Percentiles rank a stretch among this genome's conserved stretches.
Conservation (phyloP, 2,888 invertebrate species). For the Cataglyphis altisquamis region DNA sequence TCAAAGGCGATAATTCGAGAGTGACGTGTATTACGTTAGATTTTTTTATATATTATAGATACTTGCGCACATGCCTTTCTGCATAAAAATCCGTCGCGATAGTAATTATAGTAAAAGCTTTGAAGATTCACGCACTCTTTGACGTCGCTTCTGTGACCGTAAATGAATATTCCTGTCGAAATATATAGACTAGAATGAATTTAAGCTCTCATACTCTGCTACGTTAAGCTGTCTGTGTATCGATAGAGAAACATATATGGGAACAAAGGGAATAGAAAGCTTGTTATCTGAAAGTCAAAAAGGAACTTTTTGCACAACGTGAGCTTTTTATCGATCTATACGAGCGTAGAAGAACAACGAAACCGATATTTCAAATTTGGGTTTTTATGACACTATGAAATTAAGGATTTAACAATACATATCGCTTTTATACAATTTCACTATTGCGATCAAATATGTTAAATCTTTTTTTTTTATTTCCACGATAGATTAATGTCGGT, state of each 20-base stretch:
- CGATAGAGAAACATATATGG: conserved; percentile 39
- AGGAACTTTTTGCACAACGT: conserved; percentile 17
- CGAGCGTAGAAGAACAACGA: not conserved
- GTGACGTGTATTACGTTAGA: not conserved
- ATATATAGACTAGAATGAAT: conserved; percentile 40
- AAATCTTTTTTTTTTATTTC: not conserved
- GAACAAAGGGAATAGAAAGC: conserved; percentile 41
- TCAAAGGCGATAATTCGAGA: not conserved
- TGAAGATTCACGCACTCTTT: conserved; percentile 54
- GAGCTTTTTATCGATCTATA: conserved; percentile 3
- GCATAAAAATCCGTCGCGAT: not conserved
- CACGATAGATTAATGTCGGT: not conserved
- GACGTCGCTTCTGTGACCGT: conserved; percentile 33
- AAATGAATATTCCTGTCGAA: conserved; percentile 52
- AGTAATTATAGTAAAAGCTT: conserved; percentile 68
- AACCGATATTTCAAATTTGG: not conserved
- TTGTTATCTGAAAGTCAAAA: conserved; percentile 51
- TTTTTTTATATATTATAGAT: conserved; percentile 8
- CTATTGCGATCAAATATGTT: not conserved
- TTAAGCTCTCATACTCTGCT: conserved; percentile 37
- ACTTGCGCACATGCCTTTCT: not conserved
- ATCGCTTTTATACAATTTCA: not conserved
- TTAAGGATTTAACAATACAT: not conserved
- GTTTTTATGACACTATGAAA: conserved; percentile 7
- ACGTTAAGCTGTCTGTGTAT: conserved; percentile 48